Base-by-base conservation (phyloP, 2,888 invertebrate species). In the Xestia c-nigrum region DNA sequence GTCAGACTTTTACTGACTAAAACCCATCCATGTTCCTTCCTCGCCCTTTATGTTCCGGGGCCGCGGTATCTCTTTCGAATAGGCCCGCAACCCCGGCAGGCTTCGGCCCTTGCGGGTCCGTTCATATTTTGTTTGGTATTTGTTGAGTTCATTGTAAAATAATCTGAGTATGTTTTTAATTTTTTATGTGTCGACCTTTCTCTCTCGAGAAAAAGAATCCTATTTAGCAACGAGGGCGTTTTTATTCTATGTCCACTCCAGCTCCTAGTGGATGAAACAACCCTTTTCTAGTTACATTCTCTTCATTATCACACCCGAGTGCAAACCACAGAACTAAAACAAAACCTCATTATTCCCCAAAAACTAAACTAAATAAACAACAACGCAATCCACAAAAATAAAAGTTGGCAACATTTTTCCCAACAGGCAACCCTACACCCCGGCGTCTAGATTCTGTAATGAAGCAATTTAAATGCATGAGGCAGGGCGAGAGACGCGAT, bases 391-490 rank as follows among this genome's bases (percentile, higher is more conserved):
- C 85, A 66, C 84, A 86, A 87, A 89, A 86, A 87, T 78, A 87
- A 59, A 87, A 80, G 79, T 67, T 65, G 78, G 57, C 65, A 77
- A 85, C 87, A 89, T 89, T 90, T 90, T 94, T 93, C 94, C 93
- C 93, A 87, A 88, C 89, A 91, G 96, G 90, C 97, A 96, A 94
- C 97, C 96, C 96, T 97, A 94, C 87, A 89, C 88, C 89, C 90
- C 92, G 92, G 91, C 94, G 95, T 96, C 96, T 96, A 95, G 94
- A 84, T 94, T 94, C 95, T 91, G 95, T 97, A 97, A 97, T 97
- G 97, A 97, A 97, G 97, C 97, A 97, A 97, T 97, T 97, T 97
- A 97, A 97, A 97, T 97, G 97, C 97, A 97, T 97, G 97, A 97
- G 96, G 96, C 95, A 96, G 96, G 96, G 96, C 96, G 95, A 94